Percentiles rank a stretch among this genome's conserved stretches.
phyloP scores from a whole-genome alignment of 2,797 vertebrate species.

The Brotula barbata region DNA sequence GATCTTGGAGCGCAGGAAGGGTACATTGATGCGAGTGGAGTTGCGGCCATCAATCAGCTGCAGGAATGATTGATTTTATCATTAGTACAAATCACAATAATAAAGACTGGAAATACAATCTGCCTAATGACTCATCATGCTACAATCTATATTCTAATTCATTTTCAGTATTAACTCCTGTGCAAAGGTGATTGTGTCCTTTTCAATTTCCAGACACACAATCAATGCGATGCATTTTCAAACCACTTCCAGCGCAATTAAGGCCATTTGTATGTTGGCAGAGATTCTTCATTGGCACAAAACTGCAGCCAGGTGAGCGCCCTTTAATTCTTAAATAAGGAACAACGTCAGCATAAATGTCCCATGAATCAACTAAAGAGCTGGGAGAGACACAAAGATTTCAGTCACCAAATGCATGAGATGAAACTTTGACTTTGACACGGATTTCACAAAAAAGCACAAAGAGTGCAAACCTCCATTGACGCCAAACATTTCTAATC shows the following conservation, averaged over 20 bases:
- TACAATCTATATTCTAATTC: slow-evolving; percentile 39
- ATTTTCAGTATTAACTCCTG: slow-evolving; percentile 6
- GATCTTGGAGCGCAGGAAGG: slow-evolving; percentile 85
- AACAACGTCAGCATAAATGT: slow-evolving; percentile 55
- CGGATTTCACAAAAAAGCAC: slow-evolving; percentile 24
- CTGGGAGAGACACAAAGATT: slow-evolving; percentile 27
- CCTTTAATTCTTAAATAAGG: slow-evolving; percentile 18
- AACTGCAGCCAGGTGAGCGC: slow-evolving; percentile 31
- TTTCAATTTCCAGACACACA: slow-evolving; percentile 48
- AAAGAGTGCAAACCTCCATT: too few relatives aligned
- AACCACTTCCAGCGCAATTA: slow-evolving; percentile 70
- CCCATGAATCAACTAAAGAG: slow-evolving; percentile 43
- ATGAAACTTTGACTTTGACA: slow-evolving; percentile 48
- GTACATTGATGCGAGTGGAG: slow-evolving; percentile 72
- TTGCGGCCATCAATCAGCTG: slow-evolving; percentile 82
- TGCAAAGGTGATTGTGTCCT: slow-evolving; percentile 56
- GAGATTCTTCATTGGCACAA: slow-evolving; percentile 47
- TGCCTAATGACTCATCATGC: slow-evolving; percentile 58
- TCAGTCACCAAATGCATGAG: slow-evolving; percentile 15
- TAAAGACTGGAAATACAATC: slow-evolving; percentile 47
- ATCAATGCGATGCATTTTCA: slow-evolving; percentile 44
- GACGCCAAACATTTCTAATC: too few relatives aligned
- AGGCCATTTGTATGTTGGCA: slow-evolving; percentile 65
- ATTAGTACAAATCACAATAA: slow-evolving; percentile 46
- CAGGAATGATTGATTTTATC: slow-evolving; percentile 53